Conservation (phyloP, 2,113 vertebrate species). For the Corythoichthys intestinalis region DNA sequence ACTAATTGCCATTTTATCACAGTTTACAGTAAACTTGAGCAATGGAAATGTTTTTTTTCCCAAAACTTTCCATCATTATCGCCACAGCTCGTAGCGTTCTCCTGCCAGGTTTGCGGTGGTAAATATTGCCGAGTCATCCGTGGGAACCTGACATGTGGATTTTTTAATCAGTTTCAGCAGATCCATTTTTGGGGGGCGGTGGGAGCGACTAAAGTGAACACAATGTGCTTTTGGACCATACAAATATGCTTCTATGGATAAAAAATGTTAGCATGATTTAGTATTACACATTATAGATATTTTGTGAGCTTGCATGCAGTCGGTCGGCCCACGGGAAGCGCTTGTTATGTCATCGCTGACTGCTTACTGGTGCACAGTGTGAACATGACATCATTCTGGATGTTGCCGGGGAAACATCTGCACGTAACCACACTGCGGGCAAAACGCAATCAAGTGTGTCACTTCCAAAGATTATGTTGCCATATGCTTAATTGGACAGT, state of each 20-base stretch:
- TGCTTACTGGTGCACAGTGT: not conserved
- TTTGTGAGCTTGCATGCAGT: not conserved
- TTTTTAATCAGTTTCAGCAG: not conserved
- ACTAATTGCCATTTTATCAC: not conserved
- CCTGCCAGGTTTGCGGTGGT: not conserved
- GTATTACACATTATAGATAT: not conserved
- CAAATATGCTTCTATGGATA: not conserved
- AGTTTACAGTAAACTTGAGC: no score
- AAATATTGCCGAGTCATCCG: not conserved
- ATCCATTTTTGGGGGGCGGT: not conserved
- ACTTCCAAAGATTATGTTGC: not conserved
- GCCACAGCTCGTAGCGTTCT: not conserved
- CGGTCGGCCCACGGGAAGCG: not conserved
- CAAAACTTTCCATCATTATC: not conserved
- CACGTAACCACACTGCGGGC: not conserved
- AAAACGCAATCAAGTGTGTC: not conserved
- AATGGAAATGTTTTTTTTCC: no score
- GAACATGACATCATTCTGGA: not conserved
- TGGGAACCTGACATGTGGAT: not conserved
- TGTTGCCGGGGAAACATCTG: slow-evolving; percentile 15
- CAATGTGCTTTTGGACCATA: not conserved
- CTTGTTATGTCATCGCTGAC: not conserved
- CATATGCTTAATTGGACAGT: not conserved
- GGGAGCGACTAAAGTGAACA: not conserved
- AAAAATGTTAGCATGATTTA: not conserved